phyloP scores from a whole-genome alignment of 2,888 invertebrate genomes.

The Belgica antarctica region DNA sequence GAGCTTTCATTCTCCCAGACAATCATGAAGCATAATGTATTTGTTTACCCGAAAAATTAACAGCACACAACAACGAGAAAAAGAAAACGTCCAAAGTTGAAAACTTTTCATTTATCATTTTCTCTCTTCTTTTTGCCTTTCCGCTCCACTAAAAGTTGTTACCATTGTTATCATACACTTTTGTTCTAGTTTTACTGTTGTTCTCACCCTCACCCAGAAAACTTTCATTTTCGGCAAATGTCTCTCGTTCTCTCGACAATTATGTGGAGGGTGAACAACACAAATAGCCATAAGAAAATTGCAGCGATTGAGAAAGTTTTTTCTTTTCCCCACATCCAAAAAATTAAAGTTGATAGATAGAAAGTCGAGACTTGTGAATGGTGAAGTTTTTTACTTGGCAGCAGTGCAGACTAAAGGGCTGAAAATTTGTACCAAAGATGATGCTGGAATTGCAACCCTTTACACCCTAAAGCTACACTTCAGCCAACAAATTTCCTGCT shows the following conservation, averaged over 20 bases:
- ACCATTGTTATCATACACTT: slow-evolving; percentile 36
- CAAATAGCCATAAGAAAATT: slow-evolving; percentile 31
- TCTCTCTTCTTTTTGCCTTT: not conserved
- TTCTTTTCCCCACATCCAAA: slow-evolving; percentile 14
- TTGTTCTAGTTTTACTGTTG: slow-evolving; percentile 33
- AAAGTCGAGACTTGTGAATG: not conserved
- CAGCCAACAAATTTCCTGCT: no score
- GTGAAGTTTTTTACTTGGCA: not conserved
- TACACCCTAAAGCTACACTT: no score
- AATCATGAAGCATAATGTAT: slow-evolving; percentile 2
- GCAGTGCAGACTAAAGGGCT: not conserved
- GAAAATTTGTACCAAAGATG: no score
- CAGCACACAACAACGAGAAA: slow-evolving; percentile 29
- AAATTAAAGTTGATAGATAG: slow-evolving; percentile 41
- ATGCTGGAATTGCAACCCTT: not conserved
- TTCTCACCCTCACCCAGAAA: not conserved
- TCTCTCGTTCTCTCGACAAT: slow-evolving; percentile 17
- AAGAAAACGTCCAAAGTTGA: slow-evolving; percentile 27
- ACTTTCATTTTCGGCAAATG: no score
- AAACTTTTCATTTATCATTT: slow-evolving; percentile 39
- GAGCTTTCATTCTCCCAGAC: not conserved
- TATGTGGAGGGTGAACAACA: slow-evolving; percentile 13
- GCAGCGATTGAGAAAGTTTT: not conserved
- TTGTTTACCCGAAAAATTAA: not conserved
- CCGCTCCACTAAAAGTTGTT: slow-evolving; percentile 18